Evolutionary conservation across 2,888 invertebrate genomes (phyloP).

Genomic region (Watsonalla cultraria): DNA sequence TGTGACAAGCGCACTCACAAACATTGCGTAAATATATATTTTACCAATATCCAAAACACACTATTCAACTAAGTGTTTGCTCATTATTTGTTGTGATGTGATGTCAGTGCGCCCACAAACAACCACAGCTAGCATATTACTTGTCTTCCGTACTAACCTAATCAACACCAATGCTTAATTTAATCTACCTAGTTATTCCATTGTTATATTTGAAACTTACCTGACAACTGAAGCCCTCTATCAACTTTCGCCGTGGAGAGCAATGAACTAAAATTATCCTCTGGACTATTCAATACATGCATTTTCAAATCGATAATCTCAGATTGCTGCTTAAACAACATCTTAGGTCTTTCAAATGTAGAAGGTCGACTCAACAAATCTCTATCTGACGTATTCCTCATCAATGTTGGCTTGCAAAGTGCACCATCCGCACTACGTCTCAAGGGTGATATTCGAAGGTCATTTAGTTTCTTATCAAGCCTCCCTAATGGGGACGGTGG

Average conservation of each 20-base stretch:
- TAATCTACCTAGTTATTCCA: no score
- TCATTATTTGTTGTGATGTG: no score
- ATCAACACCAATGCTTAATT: no score
- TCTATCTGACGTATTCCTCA: constrained; percentile 53
- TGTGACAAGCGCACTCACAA: no score
- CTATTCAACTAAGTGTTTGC: no score
- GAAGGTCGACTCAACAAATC: constrained; percentile 48
- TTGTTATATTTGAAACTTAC: constrained; percentile 31
- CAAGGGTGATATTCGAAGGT: constrained; percentile 61
- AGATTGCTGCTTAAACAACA: constrained; percentile 64
- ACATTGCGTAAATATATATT: no score
- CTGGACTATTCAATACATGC: constrained; percentile 58
- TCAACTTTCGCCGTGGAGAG: constrained; percentile 49
- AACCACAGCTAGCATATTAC: no score
- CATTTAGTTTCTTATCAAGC: constrained; percentile 58
- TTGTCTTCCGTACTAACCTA: no score
- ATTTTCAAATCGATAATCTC: constrained; percentile 72
- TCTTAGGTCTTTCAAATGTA: constrained; percentile 58
- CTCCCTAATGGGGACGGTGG: constrained; percentile 55
- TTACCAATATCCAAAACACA: no score
- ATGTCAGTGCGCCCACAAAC: no score
- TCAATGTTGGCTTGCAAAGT: constrained; percentile 45
- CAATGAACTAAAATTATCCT: constrained; percentile 55
- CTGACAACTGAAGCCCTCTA: constrained; percentile 71
- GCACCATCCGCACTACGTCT: constrained; percentile 57